These are phyloP conservation scores for Centropyge bicolor DNA, from an alignment of 2,797 vertebrate species.

Conservation along the genomic window DNA sequence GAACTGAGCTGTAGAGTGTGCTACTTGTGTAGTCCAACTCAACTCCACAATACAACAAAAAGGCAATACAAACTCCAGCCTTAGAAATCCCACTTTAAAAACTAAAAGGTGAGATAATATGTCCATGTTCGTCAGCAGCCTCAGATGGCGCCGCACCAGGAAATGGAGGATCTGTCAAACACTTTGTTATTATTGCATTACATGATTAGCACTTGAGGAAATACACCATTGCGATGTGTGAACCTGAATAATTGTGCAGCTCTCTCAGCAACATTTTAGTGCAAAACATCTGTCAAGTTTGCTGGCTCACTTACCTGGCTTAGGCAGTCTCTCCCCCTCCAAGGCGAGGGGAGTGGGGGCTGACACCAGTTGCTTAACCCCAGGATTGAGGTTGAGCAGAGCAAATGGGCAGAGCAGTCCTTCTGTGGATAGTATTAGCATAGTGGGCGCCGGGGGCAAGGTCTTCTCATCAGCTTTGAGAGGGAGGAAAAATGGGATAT, in stretches of 20 bases:
- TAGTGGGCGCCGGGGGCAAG: slow-evolving; percentile 90
- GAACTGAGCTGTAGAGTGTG: not conserved
- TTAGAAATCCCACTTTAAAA: not conserved
- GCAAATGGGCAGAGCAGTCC: slow-evolving; percentile 95
- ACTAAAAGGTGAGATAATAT: not conserved
- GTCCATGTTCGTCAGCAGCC: not conserved
- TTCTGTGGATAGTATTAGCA: slow-evolving; percentile 95
- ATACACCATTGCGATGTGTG: not conserved
- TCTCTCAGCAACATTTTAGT: not conserved
- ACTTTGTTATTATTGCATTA: not conserved
- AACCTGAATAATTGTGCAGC: not conserved
- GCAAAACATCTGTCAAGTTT: not conserved
- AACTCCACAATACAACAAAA: not conserved
- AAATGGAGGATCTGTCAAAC: not conserved
- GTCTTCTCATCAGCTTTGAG: slow-evolving; percentile 91
- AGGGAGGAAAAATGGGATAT: slow-evolving; percentile 1
- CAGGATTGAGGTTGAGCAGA: slow-evolving; percentile 93
- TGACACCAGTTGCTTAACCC: slow-evolving; percentile 85
- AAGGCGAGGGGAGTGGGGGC: slow-evolving; percentile 72
- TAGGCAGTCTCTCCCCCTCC: slow-evolving; percentile 89
- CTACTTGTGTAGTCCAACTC: not conserved
- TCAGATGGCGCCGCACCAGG: not conserved
- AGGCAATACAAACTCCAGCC: not conserved
- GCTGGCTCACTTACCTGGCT: slow-evolving; percentile 82
- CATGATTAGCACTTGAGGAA: slow-evolving; percentile 5